A percentile compares a stretch with the other conserved stretches of the same genome.
phyloP scores from a whole-genome alignment of 2,113 vertebrate genomes.

The Tychaedon coryphoeus region DNA sequence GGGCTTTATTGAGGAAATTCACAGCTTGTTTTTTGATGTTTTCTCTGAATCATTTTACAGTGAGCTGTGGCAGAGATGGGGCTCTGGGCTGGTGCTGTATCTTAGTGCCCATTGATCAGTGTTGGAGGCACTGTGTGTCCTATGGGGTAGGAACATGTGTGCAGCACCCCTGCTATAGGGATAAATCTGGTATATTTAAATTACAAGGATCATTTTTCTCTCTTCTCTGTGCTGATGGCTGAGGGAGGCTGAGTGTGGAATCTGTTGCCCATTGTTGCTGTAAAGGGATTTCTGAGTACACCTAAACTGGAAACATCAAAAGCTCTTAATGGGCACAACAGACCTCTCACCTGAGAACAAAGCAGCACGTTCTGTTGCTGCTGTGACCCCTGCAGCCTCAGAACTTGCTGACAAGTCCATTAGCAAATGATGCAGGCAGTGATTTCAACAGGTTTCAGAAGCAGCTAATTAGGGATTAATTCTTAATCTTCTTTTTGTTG shows the following conservation, averaged over 20 bases:
- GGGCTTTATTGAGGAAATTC: background rate
- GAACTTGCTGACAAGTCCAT: conserved; percentile 5
- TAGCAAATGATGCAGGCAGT: background rate
- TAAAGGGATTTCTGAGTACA: background rate
- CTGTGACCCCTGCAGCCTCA: background rate
- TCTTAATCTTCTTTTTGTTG: conserved; percentile 20
- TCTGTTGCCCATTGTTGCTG: background rate
- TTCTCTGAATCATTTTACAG: background rate
- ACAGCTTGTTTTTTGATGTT: background rate
- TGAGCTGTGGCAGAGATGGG: background rate
- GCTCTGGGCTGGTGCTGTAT: background rate
- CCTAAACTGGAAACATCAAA: background rate
- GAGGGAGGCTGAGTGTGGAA: background rate
- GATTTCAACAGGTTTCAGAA: background rate
- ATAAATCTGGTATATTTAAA: background rate
- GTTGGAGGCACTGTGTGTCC: background rate
- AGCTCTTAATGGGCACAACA: background rate
- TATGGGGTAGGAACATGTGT: fast-evolving
- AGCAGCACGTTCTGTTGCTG: background rate
- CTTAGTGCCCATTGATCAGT: fast-evolving
- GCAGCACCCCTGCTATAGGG: background rate
- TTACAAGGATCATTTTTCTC: background rate
- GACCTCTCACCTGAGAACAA: background rate
- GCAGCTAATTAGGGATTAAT: background rate
- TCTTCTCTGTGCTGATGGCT: background rate